Conservation (phyloP, 2,113 vertebrate species). For the Harpagus bidentatus region DNA sequence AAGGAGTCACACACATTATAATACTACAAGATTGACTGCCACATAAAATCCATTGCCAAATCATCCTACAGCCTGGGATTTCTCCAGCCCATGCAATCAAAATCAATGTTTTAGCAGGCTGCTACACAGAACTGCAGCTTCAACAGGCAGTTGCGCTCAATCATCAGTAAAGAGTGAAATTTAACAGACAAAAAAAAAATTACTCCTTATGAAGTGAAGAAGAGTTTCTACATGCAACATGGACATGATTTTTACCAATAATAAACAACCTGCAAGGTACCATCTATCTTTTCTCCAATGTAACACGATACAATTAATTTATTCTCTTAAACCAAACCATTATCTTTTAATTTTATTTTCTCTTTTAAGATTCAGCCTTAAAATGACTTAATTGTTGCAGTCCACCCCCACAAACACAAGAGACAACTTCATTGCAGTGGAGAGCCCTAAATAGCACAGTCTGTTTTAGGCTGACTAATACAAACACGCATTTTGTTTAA, state of each 20-base stretch:
- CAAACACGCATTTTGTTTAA: constrained; percentile 34
- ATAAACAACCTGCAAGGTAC: neutral
- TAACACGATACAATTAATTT: neutral
- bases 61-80: neutral
- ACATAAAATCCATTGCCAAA: neutral
- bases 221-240: neutral
- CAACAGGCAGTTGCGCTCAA: neutral
- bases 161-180: neutral
- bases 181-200: neutral
- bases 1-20: neutral
- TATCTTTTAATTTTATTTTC: constrained; percentile 12
- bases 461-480: constrained; percentile 41
- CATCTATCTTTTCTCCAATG: neutral
- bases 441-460: constrained; percentile 36
- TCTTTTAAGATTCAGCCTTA: constrained; percentile 33
- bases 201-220: neutral
- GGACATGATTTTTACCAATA: neutral
- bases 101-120: neutral
- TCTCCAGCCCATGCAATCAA: neutral
- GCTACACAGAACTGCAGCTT: neutral
- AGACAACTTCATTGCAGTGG: neutral
- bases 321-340: neutral
- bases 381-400: constrained; percentile 49
- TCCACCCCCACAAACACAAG: constrained; percentile 50
- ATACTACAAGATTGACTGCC: neutral